Evolutionary conservation across 2,888 invertebrate genomes (phyloP).

Genomic region (Timandra comae): DNA sequence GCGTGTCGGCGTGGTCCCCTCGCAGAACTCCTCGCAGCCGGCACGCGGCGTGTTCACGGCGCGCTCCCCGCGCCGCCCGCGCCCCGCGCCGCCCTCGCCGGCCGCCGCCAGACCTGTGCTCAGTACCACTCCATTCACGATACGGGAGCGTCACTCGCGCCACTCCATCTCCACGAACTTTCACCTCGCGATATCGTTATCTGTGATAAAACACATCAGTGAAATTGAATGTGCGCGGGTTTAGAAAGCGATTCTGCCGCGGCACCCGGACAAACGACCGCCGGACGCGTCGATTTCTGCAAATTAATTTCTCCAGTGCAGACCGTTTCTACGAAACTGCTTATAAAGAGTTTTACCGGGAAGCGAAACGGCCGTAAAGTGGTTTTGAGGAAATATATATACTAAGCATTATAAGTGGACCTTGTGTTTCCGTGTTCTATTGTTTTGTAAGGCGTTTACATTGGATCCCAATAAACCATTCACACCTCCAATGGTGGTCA

Average conservation of each 20-base stretch:
- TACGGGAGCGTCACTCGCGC: constrained; percentile 43
- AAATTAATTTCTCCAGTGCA: constrained; percentile 72
- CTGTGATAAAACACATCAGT: constrained; percentile 66
- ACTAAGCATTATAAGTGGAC: constrained; percentile 62
- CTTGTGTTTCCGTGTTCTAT: constrained; percentile 68
- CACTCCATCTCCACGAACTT: constrained; percentile 55
- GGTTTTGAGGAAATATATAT: constrained; percentile 70
- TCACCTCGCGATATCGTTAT: constrained; percentile 69
- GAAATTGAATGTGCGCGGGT: constrained; percentile 70
- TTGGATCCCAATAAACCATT: constrained; percentile 70
- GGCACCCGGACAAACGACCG: constrained; percentile 52
- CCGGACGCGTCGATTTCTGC: constrained; percentile 59
- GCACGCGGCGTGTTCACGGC: constrained; percentile 2
- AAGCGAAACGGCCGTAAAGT: constrained; percentile 70
- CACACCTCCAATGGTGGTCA: constrained; percentile 74
- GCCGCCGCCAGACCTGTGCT: constrained; percentile 32
- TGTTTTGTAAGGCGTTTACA: constrained; percentile 62
- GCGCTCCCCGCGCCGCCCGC: constrained; percentile 17
- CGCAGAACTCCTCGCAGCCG: constrained; percentile 18
- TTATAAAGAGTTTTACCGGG: constrained; percentile 72
- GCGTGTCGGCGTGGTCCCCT: constrained; percentile 9
- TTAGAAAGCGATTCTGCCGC: constrained; percentile 61
- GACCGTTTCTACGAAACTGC: constrained; percentile 69
- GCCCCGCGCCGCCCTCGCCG: constrained; percentile 34
- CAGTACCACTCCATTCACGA: constrained; percentile 57